Evolutionary conservation across 2,113 vertebrate species (phyloP).

Genomic region (Dipodomys spectabilis): DNA sequence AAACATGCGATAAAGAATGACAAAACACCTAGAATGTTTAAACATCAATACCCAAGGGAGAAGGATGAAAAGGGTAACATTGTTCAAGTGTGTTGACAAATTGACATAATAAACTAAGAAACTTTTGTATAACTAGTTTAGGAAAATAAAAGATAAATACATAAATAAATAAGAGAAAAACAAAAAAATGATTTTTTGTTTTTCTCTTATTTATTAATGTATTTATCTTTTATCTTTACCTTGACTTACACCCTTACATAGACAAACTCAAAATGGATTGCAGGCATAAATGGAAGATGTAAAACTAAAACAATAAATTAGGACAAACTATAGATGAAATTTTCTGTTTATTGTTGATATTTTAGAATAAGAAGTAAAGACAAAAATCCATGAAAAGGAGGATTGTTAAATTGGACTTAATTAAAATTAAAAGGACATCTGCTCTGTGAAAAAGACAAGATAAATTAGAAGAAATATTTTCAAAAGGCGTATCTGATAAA

Average conservation of each 20-base stretch:
- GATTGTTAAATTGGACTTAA: not conserved
- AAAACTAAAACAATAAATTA: not conserved
- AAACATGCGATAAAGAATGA: not conserved
- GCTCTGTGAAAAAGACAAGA: not conserved
- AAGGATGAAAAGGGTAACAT: too few species aligned
- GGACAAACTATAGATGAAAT: not conserved
- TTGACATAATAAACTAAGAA: too few species aligned
- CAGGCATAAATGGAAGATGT: not conserved
- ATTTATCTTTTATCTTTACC: not conserved
- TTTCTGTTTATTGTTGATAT: not conserved
- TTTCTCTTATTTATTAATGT: too few species aligned
- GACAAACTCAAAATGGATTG: not conserved
- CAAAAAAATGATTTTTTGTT: too few species aligned
- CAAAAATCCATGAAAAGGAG: not conserved
- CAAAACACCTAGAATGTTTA: too few species aligned
- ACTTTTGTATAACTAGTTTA: too few species aligned
- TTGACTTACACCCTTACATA: not conserved
- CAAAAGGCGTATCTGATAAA: not conserved
- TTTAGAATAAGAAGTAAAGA: slow-evolving; percentile 15
- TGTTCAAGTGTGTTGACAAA: too few species aligned
- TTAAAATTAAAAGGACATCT: slow-evolving; percentile 31
- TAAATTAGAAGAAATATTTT: not conserved
- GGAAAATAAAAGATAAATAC: too few species aligned
- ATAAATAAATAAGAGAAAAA: too few species aligned
- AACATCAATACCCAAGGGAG: too few species aligned